A percentile compares a stretch with the other conserved stretches of the same genome.
Evolutionary conservation across 1,140 invertebrate genomes (phyloP).

Genomic region (Ips typographus): DNA sequence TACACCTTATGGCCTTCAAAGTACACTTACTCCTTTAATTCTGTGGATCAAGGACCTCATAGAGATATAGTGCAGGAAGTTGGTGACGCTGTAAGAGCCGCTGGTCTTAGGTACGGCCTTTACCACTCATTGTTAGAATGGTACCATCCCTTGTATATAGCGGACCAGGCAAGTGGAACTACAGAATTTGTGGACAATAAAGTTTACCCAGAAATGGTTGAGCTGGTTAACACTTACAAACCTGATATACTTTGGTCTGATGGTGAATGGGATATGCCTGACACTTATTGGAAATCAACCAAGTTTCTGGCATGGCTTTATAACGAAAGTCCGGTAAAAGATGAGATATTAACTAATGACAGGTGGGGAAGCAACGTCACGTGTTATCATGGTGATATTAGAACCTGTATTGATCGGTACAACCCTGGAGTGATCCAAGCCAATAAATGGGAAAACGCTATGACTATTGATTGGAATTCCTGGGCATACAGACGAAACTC

Average conservation of each 20-base stretch:
- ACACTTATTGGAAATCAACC: conserved; percentile 79
- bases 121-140: conserved; percentile 92
- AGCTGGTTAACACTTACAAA: conserved; percentile 72
- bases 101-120: conserved; percentile 74
- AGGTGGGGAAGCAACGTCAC: conserved; percentile 77
- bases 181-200: conserved; percentile 53
- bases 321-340: conserved; percentile 89
- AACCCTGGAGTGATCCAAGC: conserved; percentile 73
- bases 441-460: conserved; percentile 91
- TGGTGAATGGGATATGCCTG: conserved; percentile 81
- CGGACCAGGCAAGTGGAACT: conserved; percentile 63
- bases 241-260: conserved; percentile 94
- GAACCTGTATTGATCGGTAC: conserved; percentile 82
- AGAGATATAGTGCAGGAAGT: conserved; percentile 60
- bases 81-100: conserved; percentile 65
- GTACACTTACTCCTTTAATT: conserved; percentile 22
- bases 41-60: conserved; percentile 12
- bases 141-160: conserved; percentile 85
- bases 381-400: conserved; percentile 88
- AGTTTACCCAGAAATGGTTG: conserved; percentile 71
- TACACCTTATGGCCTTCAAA: conserved; percentile 84
- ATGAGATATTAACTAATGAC: conserved; percentile 86
- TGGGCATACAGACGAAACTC: conserved; percentile 88
- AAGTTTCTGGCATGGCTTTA: conserved; percentile 85
- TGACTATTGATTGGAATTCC: conserved; percentile 86